Evolutionary conservation across 2,888 invertebrate genomes (phyloP).

Genomic region (Aporophyla nigra): DNA sequence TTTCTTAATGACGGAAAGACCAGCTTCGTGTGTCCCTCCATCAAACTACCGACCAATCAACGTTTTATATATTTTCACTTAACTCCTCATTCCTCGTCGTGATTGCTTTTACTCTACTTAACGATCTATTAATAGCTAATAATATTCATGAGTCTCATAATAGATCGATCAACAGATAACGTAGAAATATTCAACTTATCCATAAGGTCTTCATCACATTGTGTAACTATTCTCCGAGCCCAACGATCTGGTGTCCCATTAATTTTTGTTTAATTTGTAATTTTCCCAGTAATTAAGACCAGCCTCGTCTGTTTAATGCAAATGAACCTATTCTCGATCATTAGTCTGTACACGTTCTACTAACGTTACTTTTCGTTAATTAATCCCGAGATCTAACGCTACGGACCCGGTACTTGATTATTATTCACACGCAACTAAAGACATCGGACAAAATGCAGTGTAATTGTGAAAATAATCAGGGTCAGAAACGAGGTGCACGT

Average conservation of each 20-base stretch:
- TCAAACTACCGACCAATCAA: slow-evolving; percentile 36
- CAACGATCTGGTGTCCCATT: slow-evolving; percentile 73
- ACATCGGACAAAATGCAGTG: slow-evolving; percentile 56
- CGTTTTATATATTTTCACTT: slow-evolving; percentile 60
- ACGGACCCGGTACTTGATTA: slow-evolving; percentile 77
- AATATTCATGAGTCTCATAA: slow-evolving; percentile 67
- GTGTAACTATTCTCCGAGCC: slow-evolving; percentile 67
- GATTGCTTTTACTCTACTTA: slow-evolving; percentile 58
- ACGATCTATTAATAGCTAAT: slow-evolving; percentile 64
- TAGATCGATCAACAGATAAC: slow-evolving; percentile 73
- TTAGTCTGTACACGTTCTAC: slow-evolving; percentile 88
- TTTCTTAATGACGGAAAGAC: neutral
- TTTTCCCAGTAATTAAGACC: slow-evolving; percentile 89
- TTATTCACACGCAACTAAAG: slow-evolving; percentile 79
- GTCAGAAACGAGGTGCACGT: slow-evolving; percentile 20
- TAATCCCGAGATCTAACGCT: slow-evolving; percentile 83
- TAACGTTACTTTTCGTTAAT: slow-evolving; percentile 89
- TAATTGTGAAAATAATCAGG: slow-evolving; percentile 61
- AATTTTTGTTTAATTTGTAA: slow-evolving; percentile 89
- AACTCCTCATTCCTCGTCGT: slow-evolving; percentile 46
- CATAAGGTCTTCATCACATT: slow-evolving; percentile 69
- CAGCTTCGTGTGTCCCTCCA: slow-evolving; percentile 1
- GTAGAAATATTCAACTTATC: slow-evolving; percentile 60
- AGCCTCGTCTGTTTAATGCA: slow-evolving; percentile 88
- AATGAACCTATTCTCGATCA: slow-evolving; percentile 89